A percentile compares a stretch with the other conserved stretches of the same genome.
These are phyloP conservation scores for Epicauta chinensis DNA, from an alignment of 1,140 invertebrate species.

Conservation along the genomic window DNA sequence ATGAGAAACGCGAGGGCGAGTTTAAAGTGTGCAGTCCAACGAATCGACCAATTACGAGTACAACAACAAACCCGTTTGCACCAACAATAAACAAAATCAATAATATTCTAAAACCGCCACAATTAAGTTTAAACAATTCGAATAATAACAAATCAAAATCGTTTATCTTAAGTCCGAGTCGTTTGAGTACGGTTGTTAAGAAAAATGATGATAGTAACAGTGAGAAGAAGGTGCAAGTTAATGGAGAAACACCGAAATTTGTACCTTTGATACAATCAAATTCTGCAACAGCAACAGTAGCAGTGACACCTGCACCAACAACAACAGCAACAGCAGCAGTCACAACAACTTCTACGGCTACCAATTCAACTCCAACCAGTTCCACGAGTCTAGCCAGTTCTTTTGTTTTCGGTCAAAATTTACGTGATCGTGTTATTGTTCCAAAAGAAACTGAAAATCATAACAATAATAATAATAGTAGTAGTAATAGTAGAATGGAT, in stretches of 20 bases:
- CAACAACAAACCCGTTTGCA: constrained; percentile 21
- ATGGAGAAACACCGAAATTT: constrained; percentile 38
- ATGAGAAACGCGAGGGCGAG: constrained; percentile 23
- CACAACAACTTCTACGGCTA: constrained; percentile 20
- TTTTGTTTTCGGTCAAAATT: constrained; percentile 90
- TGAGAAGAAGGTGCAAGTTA: constrained; percentile 23
- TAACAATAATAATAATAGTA: too few species aligned
- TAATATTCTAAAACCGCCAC: constrained; percentile 31
- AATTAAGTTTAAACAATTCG: constrained; percentile 25
- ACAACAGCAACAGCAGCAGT: background rate
- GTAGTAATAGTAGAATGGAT: too few species aligned
- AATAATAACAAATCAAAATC: constrained; percentile 11
- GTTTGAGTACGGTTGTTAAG: constrained; percentile 35
- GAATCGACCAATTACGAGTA: constrained; percentile 4
- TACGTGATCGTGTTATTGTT: constrained; percentile 70
- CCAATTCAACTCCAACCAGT: constrained; percentile 18
- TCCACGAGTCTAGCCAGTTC: constrained; percentile 42
- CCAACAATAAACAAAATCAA: constrained; percentile 21
- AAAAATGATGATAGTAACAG: constrained; percentile 10
- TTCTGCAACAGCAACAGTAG: background rate
- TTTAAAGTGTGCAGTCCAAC: constrained; percentile 26
- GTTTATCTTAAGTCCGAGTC: constrained; percentile 33
- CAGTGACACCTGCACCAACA: background rate
- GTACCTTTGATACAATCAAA: constrained; percentile 31
- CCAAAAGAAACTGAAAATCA: background rate